Evolutionary conservation across 2,113 vertebrate species (phyloP).

Genomic region (Mustela lutreola): DNA sequence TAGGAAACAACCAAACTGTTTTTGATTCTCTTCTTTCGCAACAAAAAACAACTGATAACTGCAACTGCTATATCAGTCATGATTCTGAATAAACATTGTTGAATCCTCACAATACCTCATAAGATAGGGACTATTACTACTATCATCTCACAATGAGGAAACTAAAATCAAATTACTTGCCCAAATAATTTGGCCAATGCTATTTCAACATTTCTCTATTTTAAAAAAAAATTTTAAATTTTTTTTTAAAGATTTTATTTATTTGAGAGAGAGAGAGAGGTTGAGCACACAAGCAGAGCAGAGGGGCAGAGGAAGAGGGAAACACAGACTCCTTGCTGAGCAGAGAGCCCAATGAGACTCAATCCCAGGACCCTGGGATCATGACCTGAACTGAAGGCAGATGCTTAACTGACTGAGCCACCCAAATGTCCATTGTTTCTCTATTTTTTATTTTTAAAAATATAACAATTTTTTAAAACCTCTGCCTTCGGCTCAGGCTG

Average conservation of each 20-base stretch:
- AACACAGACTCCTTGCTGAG: no score
- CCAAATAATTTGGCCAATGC: background rate
- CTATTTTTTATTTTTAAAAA: background rate
- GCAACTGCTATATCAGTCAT: background rate
- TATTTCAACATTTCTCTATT: background rate
- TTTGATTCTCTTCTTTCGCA: conserved; percentile 35
- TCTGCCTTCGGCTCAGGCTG: no score
- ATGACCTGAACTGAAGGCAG: no score
- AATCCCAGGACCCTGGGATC: no score
- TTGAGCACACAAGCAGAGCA: no score
- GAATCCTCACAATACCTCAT: background rate
- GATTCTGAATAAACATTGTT: background rate
- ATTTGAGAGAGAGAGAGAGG: no score
- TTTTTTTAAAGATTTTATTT: no score
- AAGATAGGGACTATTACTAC: background rate
- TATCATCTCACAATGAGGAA: background rate
- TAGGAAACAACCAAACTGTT: background rate
- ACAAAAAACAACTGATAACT: background rate
- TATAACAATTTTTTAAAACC: background rate
- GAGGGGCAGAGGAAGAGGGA: no score
- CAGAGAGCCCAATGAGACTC: no score
- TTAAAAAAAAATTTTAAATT: background rate
- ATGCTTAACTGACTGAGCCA: no score
- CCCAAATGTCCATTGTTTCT: no score
- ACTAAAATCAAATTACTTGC: background rate